Evolutionary conservation across 2,113 vertebrate species (phyloP).

Genomic region (Proterorhinus semilunaris): DNA sequence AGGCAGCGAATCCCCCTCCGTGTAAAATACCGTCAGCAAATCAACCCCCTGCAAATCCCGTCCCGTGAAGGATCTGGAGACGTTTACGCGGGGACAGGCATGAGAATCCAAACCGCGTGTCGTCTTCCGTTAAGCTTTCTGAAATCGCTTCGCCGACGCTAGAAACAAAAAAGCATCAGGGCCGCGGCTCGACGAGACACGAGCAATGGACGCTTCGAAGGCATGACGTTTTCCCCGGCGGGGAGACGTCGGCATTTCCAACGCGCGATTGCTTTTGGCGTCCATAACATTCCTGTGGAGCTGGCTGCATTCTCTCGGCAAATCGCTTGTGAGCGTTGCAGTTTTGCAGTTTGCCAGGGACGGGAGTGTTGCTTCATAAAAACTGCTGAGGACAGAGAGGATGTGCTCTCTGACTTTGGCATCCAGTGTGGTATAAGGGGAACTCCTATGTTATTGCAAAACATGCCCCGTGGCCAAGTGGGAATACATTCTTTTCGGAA

Average conservation of each 20-base stretch:
- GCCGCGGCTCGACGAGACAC: slow-evolving; percentile 58
- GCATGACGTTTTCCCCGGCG: slow-evolving; percentile 22
- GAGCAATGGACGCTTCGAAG: slow-evolving; percentile 33
- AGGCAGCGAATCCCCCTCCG: slow-evolving; percentile 66
- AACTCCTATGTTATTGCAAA: slow-evolving; percentile 15
- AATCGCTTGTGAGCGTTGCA: slow-evolving; percentile 60
- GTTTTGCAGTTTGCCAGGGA: slow-evolving; percentile 42
- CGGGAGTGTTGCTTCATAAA: slow-evolving; percentile 13
- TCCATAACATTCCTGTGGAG: slow-evolving; percentile 44
- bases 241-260: slow-evolving; percentile 21
- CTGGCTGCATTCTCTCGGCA: slow-evolving; percentile 50
- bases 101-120: slow-evolving; percentile 76
- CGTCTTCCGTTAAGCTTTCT: slow-evolving; percentile 71
- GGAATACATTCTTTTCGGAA: slow-evolving; percentile 27
- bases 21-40: slow-evolving; percentile 79
- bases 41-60: slow-evolving; percentile 61
- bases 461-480: slow-evolving; percentile 15
- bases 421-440: slow-evolving; percentile 30
- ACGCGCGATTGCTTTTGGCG: slow-evolving; percentile 54
- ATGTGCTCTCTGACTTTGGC: slow-evolving; percentile 33
- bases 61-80: slow-evolving; percentile 75
- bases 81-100: slow-evolving; percentile 73
- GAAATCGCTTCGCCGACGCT: slow-evolving; percentile 63
- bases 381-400: slow-evolving; percentile 16
- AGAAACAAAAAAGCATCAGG: slow-evolving; percentile 62